Base-by-base conservation (phyloP, 2,797 vertebrate genomes). In the Phoeniculus purpureus region DNA sequence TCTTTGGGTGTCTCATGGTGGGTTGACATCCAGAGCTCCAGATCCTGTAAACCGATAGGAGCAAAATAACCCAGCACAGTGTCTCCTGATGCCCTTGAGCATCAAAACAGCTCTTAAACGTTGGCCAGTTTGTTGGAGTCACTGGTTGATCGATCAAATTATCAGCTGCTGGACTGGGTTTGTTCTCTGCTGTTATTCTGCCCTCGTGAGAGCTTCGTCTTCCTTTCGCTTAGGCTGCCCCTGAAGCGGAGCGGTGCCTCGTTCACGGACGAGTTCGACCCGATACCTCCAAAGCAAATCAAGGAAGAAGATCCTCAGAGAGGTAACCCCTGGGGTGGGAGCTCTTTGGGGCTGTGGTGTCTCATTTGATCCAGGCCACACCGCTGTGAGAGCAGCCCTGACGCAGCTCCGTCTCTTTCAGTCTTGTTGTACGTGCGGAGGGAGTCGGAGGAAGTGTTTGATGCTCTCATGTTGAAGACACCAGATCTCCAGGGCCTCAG, bases 401-500 rank as follows among this genome's bases (percentile, higher is more conserved):
- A 2, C 0, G 31, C 89, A 7, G 64, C 67, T 37, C 50, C 7
- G 11, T 76, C 19, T 43, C 84, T 90, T 89, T 34, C 94, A 99
- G 99, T 99, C 79, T 96, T 99, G 80, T 80, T 99, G 37, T 99
- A 99, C 0, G 98, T 99, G 84, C 98, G 99, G 87, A 98, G 98
- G 65, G 98, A 98, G 85, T 58, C 97, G 0, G 99, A 99, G 85
- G 99, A 99, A 88, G 99, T 99, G 60, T 99, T 99, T 5, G 99
- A 99, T 4, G 99, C 99, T 1, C 98, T 99, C 88, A 99, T 99
- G 99, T 92, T 99, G 94, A 99, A 97, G 97, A 97, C 98, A 3
- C 99, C 99, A 0, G 99, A 99, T 4, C 96, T 99, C 54, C 98
- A 97, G 40, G 99, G 99, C 75, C 98, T 99, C 58, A 98, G 97